Base-by-base conservation (phyloP, 2,113 vertebrate species). In the Platycercus adscitus region DNA sequence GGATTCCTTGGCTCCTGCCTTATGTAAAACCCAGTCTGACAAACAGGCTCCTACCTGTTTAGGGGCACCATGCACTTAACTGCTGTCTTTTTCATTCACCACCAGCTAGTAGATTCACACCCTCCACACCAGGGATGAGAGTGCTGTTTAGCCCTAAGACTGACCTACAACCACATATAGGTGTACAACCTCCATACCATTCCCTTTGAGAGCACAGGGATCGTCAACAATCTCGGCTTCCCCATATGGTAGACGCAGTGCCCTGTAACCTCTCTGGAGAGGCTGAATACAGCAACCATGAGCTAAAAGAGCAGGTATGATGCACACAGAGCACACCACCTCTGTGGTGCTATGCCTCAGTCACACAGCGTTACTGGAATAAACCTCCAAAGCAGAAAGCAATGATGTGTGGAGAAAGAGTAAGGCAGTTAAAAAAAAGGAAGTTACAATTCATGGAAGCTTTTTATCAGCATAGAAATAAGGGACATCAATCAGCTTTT, bases 311-410 rank as follows among this genome's bases (percentile, higher is more conserved):
- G 28, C 2, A 7, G 19, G 50, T 10, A n/a, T 1, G 6, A 44
- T 0, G 2, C 55, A 64, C 0, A 0, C 1, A 1, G 43, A 86
- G 17, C 14, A 46, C 41, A 72, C 15, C 17, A 33, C 10, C 37
- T 50, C 61, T 16, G 10, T 17, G 6, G 24, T 11, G 23, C 68
- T 73, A 14, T 29, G 26, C 49, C 46, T 56, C 10, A 1, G 66
- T 29, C 60, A 43, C 55, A 35, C 7, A 43, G 47, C 0, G 0
- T 76, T 55, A 29, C 8, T 46, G 33, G 23, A 91, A 79, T 33
- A 75, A 92, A 78, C 24, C 6, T 7, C 11, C 33, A 68, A 49
- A 49, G 23, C 31, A 19, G 18, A 93, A 78, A 81, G 39, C 4
- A 39, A 46, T 88, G 88, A 29, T 17, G 28, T 19, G 33, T 25